phyloP scores from a whole-genome alignment of 2,797 vertebrate genomes.

The Tapirus indicus region DNA sequence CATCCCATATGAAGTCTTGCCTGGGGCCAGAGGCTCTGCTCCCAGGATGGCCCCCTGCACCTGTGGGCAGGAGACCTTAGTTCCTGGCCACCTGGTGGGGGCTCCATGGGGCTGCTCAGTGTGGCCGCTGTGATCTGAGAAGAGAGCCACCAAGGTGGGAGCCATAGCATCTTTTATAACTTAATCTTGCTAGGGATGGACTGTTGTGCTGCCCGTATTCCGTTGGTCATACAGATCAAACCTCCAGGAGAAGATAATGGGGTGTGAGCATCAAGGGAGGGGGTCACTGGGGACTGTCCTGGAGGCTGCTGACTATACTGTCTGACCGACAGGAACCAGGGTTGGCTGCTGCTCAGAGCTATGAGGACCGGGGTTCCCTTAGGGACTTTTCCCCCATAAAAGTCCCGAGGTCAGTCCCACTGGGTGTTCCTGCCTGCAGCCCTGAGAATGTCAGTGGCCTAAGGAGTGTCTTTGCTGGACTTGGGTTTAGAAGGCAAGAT shows the following conservation, averaged over 20 bases:
- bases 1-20: not conserved
- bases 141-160: not conserved
- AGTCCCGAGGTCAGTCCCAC: not conserved
- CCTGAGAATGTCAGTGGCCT: not conserved
- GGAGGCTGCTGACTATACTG: too few species aligned
- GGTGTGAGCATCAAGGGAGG: not conserved
- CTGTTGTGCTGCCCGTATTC: not conserved
- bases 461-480: not conserved
- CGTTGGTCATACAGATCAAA: not conserved
- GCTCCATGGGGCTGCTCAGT: not conserved
- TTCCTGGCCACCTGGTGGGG: not conserved
- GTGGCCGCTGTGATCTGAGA: not conserved
- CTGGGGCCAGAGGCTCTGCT: not conserved
- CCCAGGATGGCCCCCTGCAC: not conserved
- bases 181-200: not conserved
- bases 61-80: not conserved
- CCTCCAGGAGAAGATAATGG: not conserved
- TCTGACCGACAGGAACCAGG: not conserved
- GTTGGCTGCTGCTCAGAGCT: not conserved
- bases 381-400: not conserved
- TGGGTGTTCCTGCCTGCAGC: not conserved
- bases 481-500: not conserved
- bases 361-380: not conserved
- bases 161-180: not conserved
- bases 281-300: not conserved